Base-by-base conservation (phyloP, 2,888 invertebrate genomes). In the Watsonalla cultraria region DNA sequence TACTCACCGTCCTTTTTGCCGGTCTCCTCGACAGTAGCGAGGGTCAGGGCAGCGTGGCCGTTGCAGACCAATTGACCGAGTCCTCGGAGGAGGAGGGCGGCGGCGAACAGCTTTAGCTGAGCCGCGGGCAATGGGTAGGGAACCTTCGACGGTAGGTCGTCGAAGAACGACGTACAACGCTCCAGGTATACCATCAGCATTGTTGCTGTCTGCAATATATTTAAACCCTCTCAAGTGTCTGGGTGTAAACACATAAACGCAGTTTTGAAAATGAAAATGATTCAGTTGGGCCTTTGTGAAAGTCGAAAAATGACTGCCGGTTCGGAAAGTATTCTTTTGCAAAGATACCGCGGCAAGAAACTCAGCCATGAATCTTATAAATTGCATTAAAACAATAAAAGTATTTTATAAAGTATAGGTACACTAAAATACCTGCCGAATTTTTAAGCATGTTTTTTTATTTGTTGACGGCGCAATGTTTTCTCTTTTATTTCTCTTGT, bases 41-140 rank as follows among this genome's bases (percentile, higher is more conserved):
- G 68, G 6, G 76, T 80, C 2, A 87, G 64, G 0, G 87, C 92
- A 0, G 95, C 94, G 76, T 96, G 95, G 0, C 94, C 97, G 76
- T 97, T 97, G 70, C 93, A 94, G 45, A 96, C 92, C 52, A 97
- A 89, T 82, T 98, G 98, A 0, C 95, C 94, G 51, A 96, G 92
- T 68, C 95, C 95, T 35, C 95, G 93, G 50, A 97, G 84, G 42
- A 98, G 79, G 6, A 95, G 74, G 0, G 94, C 93, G 0, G 95
- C 94, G 15, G 95, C 82, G 58, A 92, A 92, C 51, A 92, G 33
- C 9, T 89, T 75, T 79, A 88, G 80, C 56, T 92, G 80, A 0
- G 53, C 53, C 0, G 59, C 55, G 2, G 82, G 68, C 47, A 91
- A 65, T 9, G 74, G 57, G 61, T 75, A 74, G 4, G 84, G 78